Evolutionary conservation across 2,797 vertebrate species (phyloP), one percentile per base, ranked within the genome.

Genomic region (Enoplosus armatus): DNA sequence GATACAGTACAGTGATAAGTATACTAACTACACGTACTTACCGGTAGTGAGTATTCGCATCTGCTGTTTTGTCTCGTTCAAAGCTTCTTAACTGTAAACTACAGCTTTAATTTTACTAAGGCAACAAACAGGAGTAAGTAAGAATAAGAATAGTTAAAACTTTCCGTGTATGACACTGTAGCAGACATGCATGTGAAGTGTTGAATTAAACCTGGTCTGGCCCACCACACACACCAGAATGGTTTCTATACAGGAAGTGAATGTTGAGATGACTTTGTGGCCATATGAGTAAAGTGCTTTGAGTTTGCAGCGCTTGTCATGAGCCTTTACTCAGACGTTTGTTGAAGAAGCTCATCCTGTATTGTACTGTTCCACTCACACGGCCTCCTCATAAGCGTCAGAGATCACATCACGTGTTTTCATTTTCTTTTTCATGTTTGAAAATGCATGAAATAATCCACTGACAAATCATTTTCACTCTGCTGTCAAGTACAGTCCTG

Each of bases 181-280:
- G 9, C 6, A 10, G 10, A 16, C 22, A 6, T 7, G 0, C 0
- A 27, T 27, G 0, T 8, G 10, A 24, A 35, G 26, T 9, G 6
- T 53, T 7, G 20, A 61, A 26, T 16, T 3, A 9, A 29, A 53
- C 18, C 9, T 39, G 1, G 0, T 24, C 26, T 18, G 4, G 31
- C 11, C 33, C 8, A 66, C 27, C 5, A 20, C 24, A 59, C 16
- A 56, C 18, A 37, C 3, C 9, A 51, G 14, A 66, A 61, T 1
- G 2, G 20, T 72, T 80, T 75, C 12, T 33, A 59, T 0, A 55
- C 75, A 87, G 88, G 87, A 90, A 83, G 53, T 87, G 45, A 47
- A 11, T 1, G 1, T 22, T 37, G 1, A n/a, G 18, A 22, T 7
- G 1, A 26, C 3, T 41, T 54, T 39, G 8, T 48, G 15, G 3